phyloP scores from a whole-genome alignment of 2,797 vertebrate genomes.

The Todus mexicanus region DNA sequence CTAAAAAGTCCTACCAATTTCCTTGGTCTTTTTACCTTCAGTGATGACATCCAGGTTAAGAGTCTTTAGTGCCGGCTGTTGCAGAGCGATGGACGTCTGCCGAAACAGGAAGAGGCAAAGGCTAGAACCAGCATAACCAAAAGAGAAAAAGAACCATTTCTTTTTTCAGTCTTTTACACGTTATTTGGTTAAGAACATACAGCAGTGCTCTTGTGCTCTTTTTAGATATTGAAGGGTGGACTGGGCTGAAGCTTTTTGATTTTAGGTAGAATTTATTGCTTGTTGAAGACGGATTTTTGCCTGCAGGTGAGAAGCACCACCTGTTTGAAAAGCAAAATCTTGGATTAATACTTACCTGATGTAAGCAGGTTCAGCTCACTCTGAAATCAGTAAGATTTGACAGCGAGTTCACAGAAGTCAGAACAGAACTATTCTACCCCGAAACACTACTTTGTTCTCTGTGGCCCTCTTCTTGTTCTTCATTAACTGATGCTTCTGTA shows the following conservation, averaged over 20 bases:
- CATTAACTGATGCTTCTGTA: background rate
- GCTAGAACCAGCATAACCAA: background rate
- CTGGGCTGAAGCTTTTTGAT: background rate
- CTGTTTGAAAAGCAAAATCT: background rate
- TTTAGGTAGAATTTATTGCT: background rate
- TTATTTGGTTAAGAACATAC: background rate
- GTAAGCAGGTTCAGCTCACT: background rate
- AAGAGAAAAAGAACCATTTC: background rate
- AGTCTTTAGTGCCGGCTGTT: background rate
- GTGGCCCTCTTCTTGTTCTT: background rate
- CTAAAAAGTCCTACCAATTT: background rate
- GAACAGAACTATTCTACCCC: background rate
- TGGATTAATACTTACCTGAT: background rate
- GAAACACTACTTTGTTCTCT: background rate
- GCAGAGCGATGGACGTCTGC: background rate
- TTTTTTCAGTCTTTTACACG: background rate
- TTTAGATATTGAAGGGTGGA: background rate
- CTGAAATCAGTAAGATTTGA: background rate
- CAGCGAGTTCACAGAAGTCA: background rate
- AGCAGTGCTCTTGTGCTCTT: background rate
- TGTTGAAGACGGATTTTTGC: background rate
- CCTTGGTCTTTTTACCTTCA: background rate
- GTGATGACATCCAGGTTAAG: background rate
- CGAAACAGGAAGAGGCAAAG: background rate
- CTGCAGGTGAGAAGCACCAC: background rate